Percentiles rank a stretch among this genome's conserved stretches.
phyloP scores from a whole-genome alignment of 2,113 vertebrate genomes.

The Mustelus asterias region DNA sequence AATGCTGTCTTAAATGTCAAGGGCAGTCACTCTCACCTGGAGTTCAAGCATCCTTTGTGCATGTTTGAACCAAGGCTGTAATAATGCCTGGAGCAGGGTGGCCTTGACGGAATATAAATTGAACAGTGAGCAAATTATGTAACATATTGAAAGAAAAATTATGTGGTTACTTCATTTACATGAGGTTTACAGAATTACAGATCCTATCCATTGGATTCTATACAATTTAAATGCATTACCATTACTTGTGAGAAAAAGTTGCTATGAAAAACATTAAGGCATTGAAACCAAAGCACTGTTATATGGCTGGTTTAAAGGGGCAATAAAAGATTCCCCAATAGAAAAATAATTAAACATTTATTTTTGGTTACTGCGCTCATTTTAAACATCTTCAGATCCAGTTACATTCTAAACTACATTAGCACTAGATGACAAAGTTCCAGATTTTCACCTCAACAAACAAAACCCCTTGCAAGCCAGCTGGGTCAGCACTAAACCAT shows the following conservation, averaged over 20 bases:
- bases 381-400: neutral
- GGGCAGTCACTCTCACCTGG: too few relatives aligned
- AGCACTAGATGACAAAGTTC: constrained; percentile 44
- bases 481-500: constrained; percentile 42
- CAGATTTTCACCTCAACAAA: constrained; percentile 11
- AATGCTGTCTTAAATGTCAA: too few relatives aligned
- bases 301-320: neutral
- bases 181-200: neutral
- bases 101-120: too few relatives aligned
- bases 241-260: neutral
- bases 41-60: too few relatives aligned
- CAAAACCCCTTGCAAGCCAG: constrained; percentile 40
- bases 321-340: too few relatives aligned
- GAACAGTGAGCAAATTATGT: neutral
- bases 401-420: constrained; percentile 39
- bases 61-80: too few relatives aligned
- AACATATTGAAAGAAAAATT: neutral
- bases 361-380: neutral
- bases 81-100: too few relatives aligned
- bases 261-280: neutral
- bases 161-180: neutral
- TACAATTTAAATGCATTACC: neutral
- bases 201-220: neutral
- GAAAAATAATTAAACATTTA: neutral
- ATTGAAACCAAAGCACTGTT: neutral